Base-by-base conservation (phyloP, 2,888 invertebrate genomes). In the Altica lythri region DNA sequence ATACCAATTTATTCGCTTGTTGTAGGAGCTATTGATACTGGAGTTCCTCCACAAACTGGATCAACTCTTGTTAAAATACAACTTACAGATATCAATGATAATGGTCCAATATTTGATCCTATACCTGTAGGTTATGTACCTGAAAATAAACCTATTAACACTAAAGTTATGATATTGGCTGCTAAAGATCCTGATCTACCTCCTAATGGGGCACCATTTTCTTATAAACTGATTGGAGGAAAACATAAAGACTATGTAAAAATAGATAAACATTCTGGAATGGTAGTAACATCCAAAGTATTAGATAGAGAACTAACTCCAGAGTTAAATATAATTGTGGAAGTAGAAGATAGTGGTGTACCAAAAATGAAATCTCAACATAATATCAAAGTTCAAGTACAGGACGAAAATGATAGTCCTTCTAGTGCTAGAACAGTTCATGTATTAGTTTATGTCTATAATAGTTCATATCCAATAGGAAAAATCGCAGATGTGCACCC, bases 401-500 rank as follows among this genome's bases (percentile, higher is more conserved):
- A 88, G 10, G 95, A 96, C 75, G 87, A 90, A 73, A 96, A 96
- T 74, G 95, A 96, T 68, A 92, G 90, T 71, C 92, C 95, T 10
- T 95, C 93, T 0, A 84, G 85, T 1, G 82, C 93, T 13, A 82
- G 95, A 67, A 88, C 89, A 6, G 90, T 90, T 0, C 90, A 90
- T 67, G 83, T 93, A 13, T 77, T 90, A 43, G 86, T 93, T 1
- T 86, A 89, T 69, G 81, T 89, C 1, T 88, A 90, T 68, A 89
- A 92, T 68, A 86, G 86, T 48, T 81, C 83, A 57, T 84, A 88
- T 66, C 89, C 92, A 0, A 72, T 83, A 14, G 90, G 90, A n/a
- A 89, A 88, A 76, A 88, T 97, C 59, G 96, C 94, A 4, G 86
- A 94, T 74, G 90, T 96, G 0, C 90, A 89, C 75, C 97, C 97